A percentile compares a stretch with the other conserved stretches of the same genome.
Evolutionary conservation across 35 echinoderm and acorn worm genomes (phyloP).

Genomic region (Lytechinus pictus): DNA sequence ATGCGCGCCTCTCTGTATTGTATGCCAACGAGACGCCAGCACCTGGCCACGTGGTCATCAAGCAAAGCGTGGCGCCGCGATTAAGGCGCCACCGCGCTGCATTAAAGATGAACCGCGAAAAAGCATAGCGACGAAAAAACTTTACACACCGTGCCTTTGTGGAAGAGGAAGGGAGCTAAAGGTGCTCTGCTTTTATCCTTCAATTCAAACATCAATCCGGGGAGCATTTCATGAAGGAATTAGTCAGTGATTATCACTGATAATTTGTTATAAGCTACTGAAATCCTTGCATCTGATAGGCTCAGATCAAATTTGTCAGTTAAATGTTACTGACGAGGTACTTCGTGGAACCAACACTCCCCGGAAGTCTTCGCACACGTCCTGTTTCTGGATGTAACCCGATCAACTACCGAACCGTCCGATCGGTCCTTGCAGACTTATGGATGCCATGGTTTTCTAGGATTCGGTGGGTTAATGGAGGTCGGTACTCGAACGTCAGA

Average conservation of each 20-base stretch:
- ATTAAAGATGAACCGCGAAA: background rate
- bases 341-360: background rate
- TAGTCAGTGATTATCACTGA: too few relatives aligned
- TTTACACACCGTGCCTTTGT: background rate
- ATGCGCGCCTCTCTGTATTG: background rate
- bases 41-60: constrained; percentile 46
- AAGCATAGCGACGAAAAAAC: background rate
- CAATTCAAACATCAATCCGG: background rate
- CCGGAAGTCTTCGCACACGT: background rate
- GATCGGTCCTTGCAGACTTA: background rate
- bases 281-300: too few relatives aligned
- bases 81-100: background rate
- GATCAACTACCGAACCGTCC: background rate
- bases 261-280: too few relatives aligned
- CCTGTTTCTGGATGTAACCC: background rate
- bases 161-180: background rate
- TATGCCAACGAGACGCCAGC: constrained; percentile 10
- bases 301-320: too few relatives aligned
- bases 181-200: background rate
- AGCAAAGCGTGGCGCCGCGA: constrained; percentile 15
- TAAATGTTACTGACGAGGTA: too few relatives aligned
- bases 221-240: too few relatives aligned
- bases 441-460: background rate
- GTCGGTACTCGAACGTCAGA: background rate
- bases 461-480: background rate